These are phyloP conservation scores for Phoeniculus purpureus DNA, from an alignment of 2,797 vertebrate genomes.

Conservation along the genomic window DNA sequence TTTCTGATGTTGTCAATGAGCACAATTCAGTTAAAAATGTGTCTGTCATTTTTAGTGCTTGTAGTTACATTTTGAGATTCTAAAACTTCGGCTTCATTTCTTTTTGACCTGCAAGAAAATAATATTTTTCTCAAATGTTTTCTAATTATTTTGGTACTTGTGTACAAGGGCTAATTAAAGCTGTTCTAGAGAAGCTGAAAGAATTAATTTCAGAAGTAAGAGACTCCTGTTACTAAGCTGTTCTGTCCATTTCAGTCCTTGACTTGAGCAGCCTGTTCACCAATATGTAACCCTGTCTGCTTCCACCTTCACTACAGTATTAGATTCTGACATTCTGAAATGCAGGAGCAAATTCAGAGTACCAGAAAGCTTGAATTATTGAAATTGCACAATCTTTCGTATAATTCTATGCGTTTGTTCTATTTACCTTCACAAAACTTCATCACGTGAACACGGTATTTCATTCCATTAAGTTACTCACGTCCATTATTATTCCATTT, in stretches of 20 bases:
- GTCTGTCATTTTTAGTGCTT: neutral
- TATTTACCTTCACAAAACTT: neutral
- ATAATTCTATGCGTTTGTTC: neutral
- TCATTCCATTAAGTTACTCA: neutral
- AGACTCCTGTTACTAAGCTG: neutral
- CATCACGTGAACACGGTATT: neutral
- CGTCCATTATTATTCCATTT: neutral
- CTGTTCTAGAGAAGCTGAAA: neutral
- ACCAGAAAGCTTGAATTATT: neutral
- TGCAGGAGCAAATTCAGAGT: neutral
- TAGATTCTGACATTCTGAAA: neutral
- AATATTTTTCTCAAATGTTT: neutral
- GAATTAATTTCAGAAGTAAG: neutral
- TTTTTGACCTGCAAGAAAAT: neutral
- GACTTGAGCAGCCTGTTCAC: neutral
- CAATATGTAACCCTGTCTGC: rapidly evolving
- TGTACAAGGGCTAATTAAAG: neutral
- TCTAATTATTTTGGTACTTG: neutral
- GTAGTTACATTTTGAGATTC: neutral
- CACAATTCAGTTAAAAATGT: neutral
- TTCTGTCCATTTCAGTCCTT: neutral
- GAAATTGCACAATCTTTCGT: neutral
- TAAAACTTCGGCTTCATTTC: neutral
- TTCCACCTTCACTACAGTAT: neutral
- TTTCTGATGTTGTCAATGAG: neutral